Percentiles rank a stretch among this genome's conserved stretches.
These are phyloP conservation scores for Masticophis lateralis DNA, from an alignment of 2,797 vertebrate species.

Conservation along the genomic window DNA sequence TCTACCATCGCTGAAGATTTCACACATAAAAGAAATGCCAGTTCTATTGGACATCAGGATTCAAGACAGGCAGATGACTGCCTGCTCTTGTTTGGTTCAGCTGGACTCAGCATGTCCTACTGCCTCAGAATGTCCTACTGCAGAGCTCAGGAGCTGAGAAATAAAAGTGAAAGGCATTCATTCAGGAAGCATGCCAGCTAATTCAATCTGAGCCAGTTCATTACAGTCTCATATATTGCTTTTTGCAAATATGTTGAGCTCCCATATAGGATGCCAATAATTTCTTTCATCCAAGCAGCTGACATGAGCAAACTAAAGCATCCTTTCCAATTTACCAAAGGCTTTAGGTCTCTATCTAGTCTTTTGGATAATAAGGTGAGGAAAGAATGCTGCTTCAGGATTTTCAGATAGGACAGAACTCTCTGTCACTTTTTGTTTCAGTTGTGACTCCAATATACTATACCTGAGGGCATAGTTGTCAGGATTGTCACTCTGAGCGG, in stretches of 20 bases:
- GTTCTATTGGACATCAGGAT: conserved; percentile 37
- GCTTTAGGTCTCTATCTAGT: conserved; percentile 51
- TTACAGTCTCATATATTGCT: conserved; percentile 47
- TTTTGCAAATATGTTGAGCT: conserved; percentile 51
- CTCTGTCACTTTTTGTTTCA: conserved; percentile 5
- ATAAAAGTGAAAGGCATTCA: conserved; percentile 50
- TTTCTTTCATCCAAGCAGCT: conserved; percentile 58
- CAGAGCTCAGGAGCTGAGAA: conserved; percentile 49
- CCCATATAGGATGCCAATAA: conserved; percentile 55
- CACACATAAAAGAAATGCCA: conserved; percentile 46
- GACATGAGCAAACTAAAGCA: conserved; percentile 59
- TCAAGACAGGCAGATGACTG: conserved; percentile 46
- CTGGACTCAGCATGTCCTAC: conserved; percentile 59
- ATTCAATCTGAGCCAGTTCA: conserved; percentile 56
- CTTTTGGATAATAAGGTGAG: conserved; percentile 39
- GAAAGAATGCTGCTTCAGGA: conserved; percentile 20
- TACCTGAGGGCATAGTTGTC: not conserved
- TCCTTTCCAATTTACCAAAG: conserved; percentile 52
- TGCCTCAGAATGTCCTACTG: conserved; percentile 55
- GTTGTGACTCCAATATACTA: not conserved
- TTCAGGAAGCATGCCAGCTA: conserved; percentile 57
- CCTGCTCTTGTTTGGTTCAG: conserved; percentile 59
- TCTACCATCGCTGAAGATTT: conserved; percentile 51
- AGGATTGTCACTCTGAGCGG: not conserved
- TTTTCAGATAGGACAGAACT: not conserved